Percentiles rank a stretch among this genome's conserved stretches.
These are phyloP conservation scores for Loripinus fragilis DNA, from an alignment of 2,888 invertebrate genomes.

Conservation along the genomic window DNA sequence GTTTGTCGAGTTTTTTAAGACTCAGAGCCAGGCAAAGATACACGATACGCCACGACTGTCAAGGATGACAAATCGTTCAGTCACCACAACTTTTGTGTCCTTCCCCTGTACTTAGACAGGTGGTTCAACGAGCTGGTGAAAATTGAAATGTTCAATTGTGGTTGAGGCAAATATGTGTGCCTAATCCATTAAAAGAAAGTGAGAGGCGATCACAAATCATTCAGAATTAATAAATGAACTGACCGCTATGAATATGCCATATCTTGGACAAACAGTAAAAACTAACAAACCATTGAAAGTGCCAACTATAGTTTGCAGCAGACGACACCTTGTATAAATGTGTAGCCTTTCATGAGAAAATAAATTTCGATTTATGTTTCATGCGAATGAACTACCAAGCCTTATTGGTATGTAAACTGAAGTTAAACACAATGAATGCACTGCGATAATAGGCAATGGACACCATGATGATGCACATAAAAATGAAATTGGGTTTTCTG, in stretches of 20 bases:
- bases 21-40: not conserved
- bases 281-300: too few relatives aligned
- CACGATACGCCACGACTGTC: conserved; percentile 9
- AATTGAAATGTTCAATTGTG: conserved; percentile 1
- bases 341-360: too few relatives aligned
- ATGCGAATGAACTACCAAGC: too few relatives aligned
- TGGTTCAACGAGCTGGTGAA: conserved; percentile 24
- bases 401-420: too few relatives aligned
- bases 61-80: conserved; percentile 22
- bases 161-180: conserved; percentile 12
- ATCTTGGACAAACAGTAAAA: not conserved
- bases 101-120: conserved; percentile 51
- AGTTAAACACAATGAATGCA: too few relatives aligned
- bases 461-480: too few relatives aligned
- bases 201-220: conserved; percentile 40
- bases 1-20: not conserved
- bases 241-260: conserved; percentile 29
- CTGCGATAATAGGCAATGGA: too few relatives aligned
- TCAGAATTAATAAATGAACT: conserved; percentile 2
- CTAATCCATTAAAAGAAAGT: conserved; percentile 20
- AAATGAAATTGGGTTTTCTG: too few relatives aligned
- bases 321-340: too few relatives aligned
- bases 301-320: too few relatives aligned
- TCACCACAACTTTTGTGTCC: conserved; percentile 18
- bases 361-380: too few relatives aligned